phyloP scores from a whole-genome alignment of 2,888 invertebrate genomes.

The Ennomos fuscantarius region DNA sequence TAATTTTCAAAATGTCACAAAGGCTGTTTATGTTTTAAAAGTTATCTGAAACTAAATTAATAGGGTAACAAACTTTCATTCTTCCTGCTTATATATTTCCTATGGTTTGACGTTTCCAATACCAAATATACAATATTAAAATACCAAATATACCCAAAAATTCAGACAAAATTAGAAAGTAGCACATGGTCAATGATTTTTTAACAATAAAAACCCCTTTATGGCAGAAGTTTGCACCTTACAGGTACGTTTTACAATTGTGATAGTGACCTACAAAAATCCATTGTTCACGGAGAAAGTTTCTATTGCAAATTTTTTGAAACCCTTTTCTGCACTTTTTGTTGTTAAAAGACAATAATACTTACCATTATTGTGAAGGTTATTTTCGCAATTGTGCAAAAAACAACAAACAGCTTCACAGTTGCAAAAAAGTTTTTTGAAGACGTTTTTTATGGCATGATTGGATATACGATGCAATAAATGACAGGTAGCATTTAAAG shows the following conservation, averaged over 20 bases:
- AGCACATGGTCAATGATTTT: neutral
- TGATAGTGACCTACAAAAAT: conserved; percentile 54
- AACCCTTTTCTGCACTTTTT: conserved; percentile 72
- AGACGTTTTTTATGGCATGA: neutral
- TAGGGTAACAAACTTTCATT: too few species aligned
- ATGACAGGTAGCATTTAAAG: conserved; percentile 45
- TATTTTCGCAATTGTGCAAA: conserved; percentile 24
- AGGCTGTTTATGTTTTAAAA: too few species aligned
- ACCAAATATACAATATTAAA: too few species aligned
- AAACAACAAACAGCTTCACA: conserved; percentile 24
- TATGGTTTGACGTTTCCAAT: too few species aligned
- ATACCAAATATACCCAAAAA: too few species aligned
- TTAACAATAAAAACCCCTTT: conserved; percentile 22
- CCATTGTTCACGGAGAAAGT: conserved; percentile 74
- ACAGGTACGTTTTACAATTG: conserved; percentile 45
- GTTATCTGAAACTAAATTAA: neutral
- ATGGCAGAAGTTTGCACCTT: conserved; percentile 54
- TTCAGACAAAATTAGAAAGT: conserved; percentile 13
- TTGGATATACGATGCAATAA: conserved; percentile 49
- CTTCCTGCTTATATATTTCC: too few species aligned
- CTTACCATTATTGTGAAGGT: conserved; percentile 10
- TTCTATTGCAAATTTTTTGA: conserved; percentile 59
- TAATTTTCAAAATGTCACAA: too few species aligned
- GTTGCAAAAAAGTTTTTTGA: conserved; percentile 4
- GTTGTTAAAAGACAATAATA: conserved; percentile 42